A percentile compares a stretch with the other conserved stretches of the same genome.
Evolutionary conservation across 2,888 invertebrate species (phyloP).

Genomic region (Cantharis lateralis): DNA sequence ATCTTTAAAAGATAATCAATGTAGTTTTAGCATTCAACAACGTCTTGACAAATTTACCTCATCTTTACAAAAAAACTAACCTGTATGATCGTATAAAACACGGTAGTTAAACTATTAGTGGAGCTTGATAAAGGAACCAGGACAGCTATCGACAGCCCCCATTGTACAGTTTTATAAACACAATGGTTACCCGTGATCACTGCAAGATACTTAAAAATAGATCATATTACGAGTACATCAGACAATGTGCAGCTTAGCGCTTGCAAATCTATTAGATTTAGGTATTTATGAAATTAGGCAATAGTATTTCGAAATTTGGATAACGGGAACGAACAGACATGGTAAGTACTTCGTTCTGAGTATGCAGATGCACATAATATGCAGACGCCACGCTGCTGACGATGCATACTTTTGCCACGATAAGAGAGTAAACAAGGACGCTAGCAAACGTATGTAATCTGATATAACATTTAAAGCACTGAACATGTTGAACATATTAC

Average conservation of each 20-base stretch:
- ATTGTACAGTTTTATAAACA: constrained; percentile 37
- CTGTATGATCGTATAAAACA: constrained; percentile 38
- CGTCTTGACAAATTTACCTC: constrained; percentile 34
- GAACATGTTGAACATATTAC: not conserved
- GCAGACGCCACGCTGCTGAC: not conserved
- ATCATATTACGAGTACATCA: constrained; percentile 34
- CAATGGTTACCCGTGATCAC: constrained; percentile 36
- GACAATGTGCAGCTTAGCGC: constrained; percentile 28
- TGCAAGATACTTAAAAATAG: constrained; percentile 38
- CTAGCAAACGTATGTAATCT: not conserved
- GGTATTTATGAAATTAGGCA: constrained; percentile 13
- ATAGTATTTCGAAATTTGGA: not conserved
- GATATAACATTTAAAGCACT: not conserved
- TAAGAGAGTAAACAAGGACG: not conserved
- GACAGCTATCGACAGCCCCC: constrained; percentile 37
- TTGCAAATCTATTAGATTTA: constrained; percentile 21
- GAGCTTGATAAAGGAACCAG: constrained; percentile 30
- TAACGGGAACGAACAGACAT: not conserved
- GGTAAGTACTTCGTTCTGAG: not conserved
- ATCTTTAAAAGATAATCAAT: constrained; percentile 32
- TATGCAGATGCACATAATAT: not conserved
- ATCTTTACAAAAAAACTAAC: constrained; percentile 23
- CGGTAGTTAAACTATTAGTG: constrained; percentile 41
- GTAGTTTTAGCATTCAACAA: constrained; percentile 28
- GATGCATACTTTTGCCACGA: not conserved